Evolutionary conservation across 2,888 invertebrate genomes (phyloP).

Genomic region (Busseola fusca): DNA sequence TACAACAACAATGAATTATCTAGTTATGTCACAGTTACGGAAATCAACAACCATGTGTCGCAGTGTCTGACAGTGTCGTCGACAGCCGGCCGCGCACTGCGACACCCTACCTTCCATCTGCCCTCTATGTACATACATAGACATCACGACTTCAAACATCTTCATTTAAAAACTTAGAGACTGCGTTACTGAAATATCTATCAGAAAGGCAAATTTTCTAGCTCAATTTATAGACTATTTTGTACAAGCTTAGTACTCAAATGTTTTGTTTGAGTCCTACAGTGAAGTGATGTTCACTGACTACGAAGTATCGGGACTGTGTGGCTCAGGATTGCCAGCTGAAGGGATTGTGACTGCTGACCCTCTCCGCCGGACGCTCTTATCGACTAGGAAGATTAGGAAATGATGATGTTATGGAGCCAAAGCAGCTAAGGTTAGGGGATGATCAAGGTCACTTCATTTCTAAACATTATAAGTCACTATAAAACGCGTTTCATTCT

Average conservation of each 20-base stretch:
- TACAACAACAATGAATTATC: conserved; percentile 87
- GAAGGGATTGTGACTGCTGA: conserved; percentile 11
- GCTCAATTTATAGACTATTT: conserved; percentile 78
- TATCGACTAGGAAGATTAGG: conserved; percentile 69
- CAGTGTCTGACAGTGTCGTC: conserved; percentile 20
- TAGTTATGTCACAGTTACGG: conserved; percentile 78
- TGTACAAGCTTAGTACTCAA: conserved; percentile 78
- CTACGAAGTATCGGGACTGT: conserved; percentile 58
- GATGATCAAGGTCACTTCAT: conserved; percentile 88
- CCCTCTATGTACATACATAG: conserved; percentile 60
- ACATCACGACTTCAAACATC: conserved; percentile 60
- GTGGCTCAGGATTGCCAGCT: conserved; percentile 42
- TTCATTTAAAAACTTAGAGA: conserved; percentile 67
- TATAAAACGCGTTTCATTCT: conserved; percentile 78
- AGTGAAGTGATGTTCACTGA: conserved; percentile 63
- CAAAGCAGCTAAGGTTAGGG: conserved; percentile 85
- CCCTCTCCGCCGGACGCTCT: conserved; percentile 50
- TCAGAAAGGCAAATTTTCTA: conserved; percentile 79
- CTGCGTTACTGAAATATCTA: conserved; percentile 74
- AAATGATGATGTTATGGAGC: conserved; percentile 77
- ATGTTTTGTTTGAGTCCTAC: conserved; percentile 66
- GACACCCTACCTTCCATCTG: conserved; percentile 55
- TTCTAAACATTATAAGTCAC: conserved; percentile 84
- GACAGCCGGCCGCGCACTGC: conserved; percentile 28
- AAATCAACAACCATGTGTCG: conserved; percentile 79